A percentile compares a stretch with the other conserved stretches of the same genome.
These are phyloP conservation scores for Meghimatium bilineatum DNA, from an alignment of 2,888 invertebrate genomes.

Conservation along the genomic window DNA sequence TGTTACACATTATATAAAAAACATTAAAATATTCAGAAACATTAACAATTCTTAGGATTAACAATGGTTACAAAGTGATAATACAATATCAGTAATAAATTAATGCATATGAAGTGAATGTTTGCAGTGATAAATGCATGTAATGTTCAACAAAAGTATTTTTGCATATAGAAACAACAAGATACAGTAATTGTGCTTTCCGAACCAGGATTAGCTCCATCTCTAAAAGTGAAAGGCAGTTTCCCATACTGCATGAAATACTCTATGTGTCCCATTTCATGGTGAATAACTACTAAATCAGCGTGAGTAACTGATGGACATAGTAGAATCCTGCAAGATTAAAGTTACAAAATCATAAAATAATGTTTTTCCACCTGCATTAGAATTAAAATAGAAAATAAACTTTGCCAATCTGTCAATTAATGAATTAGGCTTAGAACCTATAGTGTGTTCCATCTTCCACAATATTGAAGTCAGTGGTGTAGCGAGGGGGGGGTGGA, in stretches of 20 bases:
- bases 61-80: too few species aligned
- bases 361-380: neutral
- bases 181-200: neutral
- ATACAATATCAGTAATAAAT: too few species aligned
- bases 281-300: constrained; percentile 72
- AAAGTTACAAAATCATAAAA: neutral
- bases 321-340: neutral
- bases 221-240: neutral
- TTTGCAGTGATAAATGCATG: neutral
- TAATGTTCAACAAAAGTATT: neutral
- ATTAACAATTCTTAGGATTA: too few species aligned
- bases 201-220: constrained; percentile 34
- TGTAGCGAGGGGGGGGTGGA: too few species aligned
- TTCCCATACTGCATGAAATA: constrained; percentile 56
- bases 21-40: too few species aligned
- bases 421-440: too few species aligned
- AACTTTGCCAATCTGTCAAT: too few species aligned
- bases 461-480: too few species aligned
- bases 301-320: constrained; percentile 53
- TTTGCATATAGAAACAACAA: neutral
- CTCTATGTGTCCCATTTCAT: constrained; percentile 77
- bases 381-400: too few species aligned
- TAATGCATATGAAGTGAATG: neutral
- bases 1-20: too few species aligned
- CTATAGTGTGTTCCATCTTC: too few species aligned